Conservation (phyloP, 2,797 vertebrate species). For the Sebastes glaucus region DNA sequence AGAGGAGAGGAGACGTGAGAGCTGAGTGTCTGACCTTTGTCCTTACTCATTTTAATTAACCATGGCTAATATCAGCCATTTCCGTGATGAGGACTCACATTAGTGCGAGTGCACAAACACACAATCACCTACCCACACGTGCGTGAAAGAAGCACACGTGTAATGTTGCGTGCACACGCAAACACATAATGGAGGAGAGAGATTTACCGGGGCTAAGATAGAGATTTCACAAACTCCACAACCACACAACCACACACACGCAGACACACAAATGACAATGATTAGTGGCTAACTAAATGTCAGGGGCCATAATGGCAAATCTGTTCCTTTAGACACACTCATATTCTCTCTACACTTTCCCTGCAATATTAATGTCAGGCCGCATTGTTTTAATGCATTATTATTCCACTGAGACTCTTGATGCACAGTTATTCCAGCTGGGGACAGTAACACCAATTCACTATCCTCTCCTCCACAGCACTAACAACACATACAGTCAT, state of each 20-base stretch:
- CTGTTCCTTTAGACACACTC: constrained; percentile 66
- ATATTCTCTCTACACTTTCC: constrained; percentile 43
- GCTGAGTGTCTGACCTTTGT: constrained; percentile 75
- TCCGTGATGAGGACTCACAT: constrained; percentile 65
- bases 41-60: constrained; percentile 80
- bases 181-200: constrained; percentile 29
- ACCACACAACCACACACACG: constrained; percentile 10
- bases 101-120: constrained; percentile 33
- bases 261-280: constrained; percentile 50
- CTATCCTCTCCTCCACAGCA: constrained; percentile 3
- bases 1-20: constrained; percentile 52
- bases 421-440: constrained; percentile 20
- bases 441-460: constrained; percentile 4
- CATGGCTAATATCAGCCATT: constrained; percentile 71
- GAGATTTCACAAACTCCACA: constrained; percentile 21
- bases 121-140: not conserved
- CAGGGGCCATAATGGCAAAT: constrained; percentile 71
- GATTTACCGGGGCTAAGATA: constrained; percentile 10
- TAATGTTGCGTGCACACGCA: constrained; percentile 12
- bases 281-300: constrained; percentile 75
- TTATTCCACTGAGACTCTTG: constrained; percentile 38
- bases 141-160: not conserved
- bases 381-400: constrained; percentile 45
- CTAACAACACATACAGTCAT: not conserved
- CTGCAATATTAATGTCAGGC: constrained; percentile 36